These are phyloP conservation scores for Orestias chungarensis DNA, from an alignment of 2,797 vertebrate genomes.

Conservation along the genomic window DNA sequence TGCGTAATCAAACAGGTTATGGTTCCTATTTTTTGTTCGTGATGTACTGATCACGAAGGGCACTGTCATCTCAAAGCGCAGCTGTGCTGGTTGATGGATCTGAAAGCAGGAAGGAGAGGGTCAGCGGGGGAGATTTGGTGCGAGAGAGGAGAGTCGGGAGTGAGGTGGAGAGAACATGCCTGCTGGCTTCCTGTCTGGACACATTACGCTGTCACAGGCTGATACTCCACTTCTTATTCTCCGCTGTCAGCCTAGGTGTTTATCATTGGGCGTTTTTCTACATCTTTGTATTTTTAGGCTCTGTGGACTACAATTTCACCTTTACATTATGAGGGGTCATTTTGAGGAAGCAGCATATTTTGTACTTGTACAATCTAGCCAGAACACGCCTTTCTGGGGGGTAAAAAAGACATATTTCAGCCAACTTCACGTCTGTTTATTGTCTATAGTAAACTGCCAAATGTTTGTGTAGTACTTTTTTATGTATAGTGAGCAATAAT, in stretches of 20 bases:
- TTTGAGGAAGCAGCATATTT: constrained; percentile 18
- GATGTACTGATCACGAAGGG: constrained; percentile 17
- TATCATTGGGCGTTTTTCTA: constrained; percentile 48
- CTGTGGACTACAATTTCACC: constrained; percentile 37
- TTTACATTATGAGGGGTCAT: constrained; percentile 12
- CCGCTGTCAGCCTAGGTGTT: constrained; percentile 53
- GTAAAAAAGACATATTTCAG: not conserved
- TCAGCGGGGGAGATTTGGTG: constrained; percentile 23
- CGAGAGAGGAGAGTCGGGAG: constrained; percentile 17
- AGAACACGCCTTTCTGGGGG: not conserved
- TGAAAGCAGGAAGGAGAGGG: constrained; percentile 33
- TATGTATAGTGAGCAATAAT: not conserved
- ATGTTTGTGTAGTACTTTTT: not conserved
- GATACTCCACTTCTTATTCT: constrained; percentile 60
- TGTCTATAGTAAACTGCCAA: not conserved
- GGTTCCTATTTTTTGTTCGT: constrained; percentile 20
- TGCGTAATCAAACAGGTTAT: constrained; percentile 27
- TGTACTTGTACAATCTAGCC: constrained; percentile 38
- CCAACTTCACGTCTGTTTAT: not conserved
- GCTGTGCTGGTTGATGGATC: constrained; percentile 32
- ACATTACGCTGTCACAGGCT: constrained; percentile 66
- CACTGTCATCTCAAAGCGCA: constrained; percentile 36
- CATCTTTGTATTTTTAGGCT: constrained; percentile 46
- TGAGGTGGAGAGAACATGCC: constrained; percentile 65
- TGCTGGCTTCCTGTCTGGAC: constrained; percentile 74